Conservation (phyloP, 2,888 invertebrate genomes). For the Campoletis raptor region DNA sequence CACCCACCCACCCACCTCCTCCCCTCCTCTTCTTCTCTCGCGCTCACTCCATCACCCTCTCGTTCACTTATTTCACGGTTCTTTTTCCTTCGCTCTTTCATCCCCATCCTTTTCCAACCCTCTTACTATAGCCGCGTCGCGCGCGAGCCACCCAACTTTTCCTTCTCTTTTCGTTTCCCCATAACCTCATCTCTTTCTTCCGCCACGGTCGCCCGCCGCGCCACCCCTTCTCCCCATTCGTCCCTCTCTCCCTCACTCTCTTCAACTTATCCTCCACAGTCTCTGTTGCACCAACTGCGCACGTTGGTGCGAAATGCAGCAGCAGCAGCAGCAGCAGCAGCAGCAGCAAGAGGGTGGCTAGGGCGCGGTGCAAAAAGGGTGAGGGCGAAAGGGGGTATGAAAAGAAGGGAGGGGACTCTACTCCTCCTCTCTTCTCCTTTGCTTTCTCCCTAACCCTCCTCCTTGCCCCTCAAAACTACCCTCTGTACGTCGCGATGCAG, state of each 20-base stretch:
- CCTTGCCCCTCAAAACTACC: constrained; percentile 63
- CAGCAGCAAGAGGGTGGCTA: constrained; percentile 59
- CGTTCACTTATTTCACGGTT: constrained; percentile 64
- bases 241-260: constrained; percentile 16
- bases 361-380: constrained; percentile 61
- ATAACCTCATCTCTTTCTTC: constrained; percentile 1
- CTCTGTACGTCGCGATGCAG: constrained; percentile 74
- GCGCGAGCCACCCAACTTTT: constrained; percentile 15
- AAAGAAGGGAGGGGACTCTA: constrained; percentile 44
- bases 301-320: constrained; percentile 64
- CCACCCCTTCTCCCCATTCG: background rate
- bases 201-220: background rate
- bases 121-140: constrained; percentile 21
- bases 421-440: constrained; percentile 68
- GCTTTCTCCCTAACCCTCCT: constrained; percentile 69
- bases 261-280: constrained; percentile 48
- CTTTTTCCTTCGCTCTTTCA: constrained; percentile 51
- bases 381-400: constrained; percentile 30
- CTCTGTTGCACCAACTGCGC: constrained; percentile 68
- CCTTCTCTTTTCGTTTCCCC: constrained; percentile 24
- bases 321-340: no score
- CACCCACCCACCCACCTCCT: constrained; percentile 71
- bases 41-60: constrained; percentile 63
- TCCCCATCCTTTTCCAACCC: constrained; percentile 53
- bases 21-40: constrained; percentile 57